phyloP scores from a whole-genome alignment of 2,888 invertebrate genomes.

The Pandemis heparana region DNA sequence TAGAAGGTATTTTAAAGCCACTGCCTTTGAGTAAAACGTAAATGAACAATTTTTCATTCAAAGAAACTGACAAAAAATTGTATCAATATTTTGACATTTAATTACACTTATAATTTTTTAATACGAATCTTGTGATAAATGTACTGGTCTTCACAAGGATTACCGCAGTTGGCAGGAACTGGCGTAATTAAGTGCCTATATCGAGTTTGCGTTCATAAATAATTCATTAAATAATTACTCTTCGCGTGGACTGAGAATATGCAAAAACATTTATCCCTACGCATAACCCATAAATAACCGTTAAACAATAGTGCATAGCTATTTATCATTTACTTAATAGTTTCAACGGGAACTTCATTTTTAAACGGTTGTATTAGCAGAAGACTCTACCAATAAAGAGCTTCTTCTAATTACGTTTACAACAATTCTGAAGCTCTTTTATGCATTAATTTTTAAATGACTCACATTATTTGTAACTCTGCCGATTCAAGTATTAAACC shows the following conservation, averaged over 20 bases:
- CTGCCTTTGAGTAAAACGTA: neutral
- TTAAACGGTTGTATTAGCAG: neutral
- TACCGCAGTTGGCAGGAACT: conserved; percentile 37
- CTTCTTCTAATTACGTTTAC: too few species aligned
- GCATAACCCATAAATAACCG: conserved; percentile 28
- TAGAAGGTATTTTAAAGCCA: neutral
- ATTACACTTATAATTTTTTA: neutral
- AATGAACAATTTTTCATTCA: neutral
- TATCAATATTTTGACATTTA: neutral
- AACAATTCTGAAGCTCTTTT: too few species aligned
- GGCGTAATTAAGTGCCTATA: conserved; percentile 30
- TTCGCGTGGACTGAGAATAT: conserved; percentile 26
- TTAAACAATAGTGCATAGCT: conserved; percentile 33
- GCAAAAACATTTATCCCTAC: conserved; percentile 38
- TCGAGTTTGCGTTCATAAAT: conserved; percentile 34
- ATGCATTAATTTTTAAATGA: too few species aligned
- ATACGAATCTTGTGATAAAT: neutral
- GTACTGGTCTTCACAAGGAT: neutral
- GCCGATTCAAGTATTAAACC: too few species aligned
- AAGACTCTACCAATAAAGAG: too few species aligned
- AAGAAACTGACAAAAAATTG: too few species aligned
- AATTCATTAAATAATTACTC: conserved; percentile 41
- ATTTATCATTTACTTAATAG: conserved; percentile 26
- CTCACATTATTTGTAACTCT: too few species aligned
- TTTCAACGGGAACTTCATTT: neutral